phyloP scores from a whole-genome alignment of 2,797 vertebrate genomes.

The Periparus ater region DNA sequence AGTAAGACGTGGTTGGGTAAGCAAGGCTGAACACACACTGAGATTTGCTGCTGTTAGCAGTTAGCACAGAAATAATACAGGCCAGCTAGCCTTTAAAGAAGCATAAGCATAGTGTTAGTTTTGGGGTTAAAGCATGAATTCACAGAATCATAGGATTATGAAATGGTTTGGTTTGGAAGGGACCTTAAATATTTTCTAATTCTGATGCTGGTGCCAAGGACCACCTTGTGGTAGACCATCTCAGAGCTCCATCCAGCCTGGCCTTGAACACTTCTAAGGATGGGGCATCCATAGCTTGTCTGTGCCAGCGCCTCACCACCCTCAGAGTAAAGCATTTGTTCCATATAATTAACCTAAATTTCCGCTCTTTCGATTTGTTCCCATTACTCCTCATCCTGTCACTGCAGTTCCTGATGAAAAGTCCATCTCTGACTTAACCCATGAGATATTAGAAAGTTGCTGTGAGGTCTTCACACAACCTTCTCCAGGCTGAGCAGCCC shows the following conservation, averaged over 20 bases:
- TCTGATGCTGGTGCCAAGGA: not conserved
- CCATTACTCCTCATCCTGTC: not conserved
- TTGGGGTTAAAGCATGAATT: not conserved
- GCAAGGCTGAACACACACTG: not conserved
- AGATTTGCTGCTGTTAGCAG: not conserved
- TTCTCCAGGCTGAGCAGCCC: not conserved
- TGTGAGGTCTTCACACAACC: not conserved
- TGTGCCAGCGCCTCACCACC: not conserved
- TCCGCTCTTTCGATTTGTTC: not conserved
- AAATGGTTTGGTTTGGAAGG: not conserved
- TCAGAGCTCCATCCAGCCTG: not conserved
- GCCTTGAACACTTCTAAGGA: not conserved
- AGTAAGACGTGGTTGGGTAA: rapidly evolving
- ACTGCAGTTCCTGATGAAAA: not conserved
- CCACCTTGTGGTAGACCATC: not conserved
- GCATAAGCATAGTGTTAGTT: not conserved
- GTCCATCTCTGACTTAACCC: rapidly evolving
- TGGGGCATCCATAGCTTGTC: not conserved
- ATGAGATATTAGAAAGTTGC: not conserved
- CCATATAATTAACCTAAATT: not conserved
- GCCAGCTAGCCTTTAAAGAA: not conserved
- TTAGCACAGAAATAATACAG: not conserved
- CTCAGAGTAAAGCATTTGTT: not conserved
- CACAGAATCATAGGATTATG: not conserved
- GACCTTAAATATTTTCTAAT: not conserved